Evolutionary conservation across 2,888 invertebrate species (phyloP), one percentile per base, ranked within the genome.

Genomic region (Orchesellides sinensis): DNA sequence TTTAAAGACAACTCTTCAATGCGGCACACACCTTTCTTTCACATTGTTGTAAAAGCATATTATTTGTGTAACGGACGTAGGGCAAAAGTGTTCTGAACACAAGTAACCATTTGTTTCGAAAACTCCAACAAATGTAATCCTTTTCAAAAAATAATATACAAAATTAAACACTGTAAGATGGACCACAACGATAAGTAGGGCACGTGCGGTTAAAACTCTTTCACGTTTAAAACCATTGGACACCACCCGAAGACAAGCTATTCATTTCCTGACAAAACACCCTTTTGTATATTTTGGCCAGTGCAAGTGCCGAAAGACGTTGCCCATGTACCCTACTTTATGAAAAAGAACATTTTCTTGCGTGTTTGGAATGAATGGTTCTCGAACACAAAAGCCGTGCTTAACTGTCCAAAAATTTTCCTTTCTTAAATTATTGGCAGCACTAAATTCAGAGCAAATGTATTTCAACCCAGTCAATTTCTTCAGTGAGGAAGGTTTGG

Each of bases 401-500:
- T 14, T 14, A 5, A 40, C 4, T 10, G n/a, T 40, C 2, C 10
- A 12, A 54, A 25, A 29, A 29, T 59, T 29, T 29, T 32, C 59
- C 32, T 59, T 29, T 59, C 2, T 17, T 29, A 23, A 59, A 10
- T 54, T 54, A 54, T 54, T 54, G 54, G 23, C 54, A 54, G 25
- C 49, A 49, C 49, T 49, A 17, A 8, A 49, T 19, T 59, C 10
- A 40, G 40, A 40, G 40, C 40, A 14, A 40, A n/a, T n/a, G n/a
- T n/a, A n/a, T n/a, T n/a, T n/a, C n/a, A n/a, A n/a, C n/a, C n/a
- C 17, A 17, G 23, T 23, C 54, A 54, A 29, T 29, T 59, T 59
- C 17, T 12, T n/a, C n/a, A n/a, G 59, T 29, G 59, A 29, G 59
- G 32, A 59, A 59, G 27, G 59, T 59, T 59, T 59, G 29, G 54